phyloP scores from a whole-genome alignment of 2,113 vertebrate species.

The Phaethornis superciliosus region DNA sequence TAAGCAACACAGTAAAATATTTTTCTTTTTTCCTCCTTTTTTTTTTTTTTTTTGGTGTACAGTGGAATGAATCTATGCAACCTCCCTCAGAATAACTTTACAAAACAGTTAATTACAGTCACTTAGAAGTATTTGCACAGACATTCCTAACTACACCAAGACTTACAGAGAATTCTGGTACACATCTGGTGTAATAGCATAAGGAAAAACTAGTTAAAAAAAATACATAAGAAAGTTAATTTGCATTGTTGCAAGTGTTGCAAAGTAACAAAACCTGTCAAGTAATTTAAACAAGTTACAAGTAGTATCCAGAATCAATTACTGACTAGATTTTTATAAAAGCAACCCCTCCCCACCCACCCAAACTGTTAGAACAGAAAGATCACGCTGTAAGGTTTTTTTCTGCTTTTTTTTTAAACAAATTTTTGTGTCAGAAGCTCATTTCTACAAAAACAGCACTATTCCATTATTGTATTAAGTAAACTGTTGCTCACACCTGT shows the following conservation, averaged over 20 bases:
- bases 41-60: constrained; percentile 24
- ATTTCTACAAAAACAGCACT: constrained; percentile 77
- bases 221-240: constrained; percentile 64
- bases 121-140: constrained; percentile 27
- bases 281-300: constrained; percentile 76
- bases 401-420: constrained; percentile 74
- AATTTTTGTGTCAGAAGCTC: constrained; percentile 78
- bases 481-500: constrained; percentile 78
- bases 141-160: constrained; percentile 48
- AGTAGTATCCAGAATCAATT: constrained; percentile 73
- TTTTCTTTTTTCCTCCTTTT: neutral
- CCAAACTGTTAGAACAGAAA: constrained; percentile 79
- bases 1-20: constrained; percentile 52
- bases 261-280: constrained; percentile 70
- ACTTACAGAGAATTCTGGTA: constrained; percentile 41
- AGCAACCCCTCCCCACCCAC: neutral
- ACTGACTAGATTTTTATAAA: constrained; percentile 53
- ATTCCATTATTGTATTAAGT: constrained; percentile 72
- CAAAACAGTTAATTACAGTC: constrained; percentile 47
- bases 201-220: constrained; percentile 52
- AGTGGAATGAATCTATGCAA: constrained; percentile 63
- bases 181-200: constrained; percentile 34
- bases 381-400: constrained; percentile 54
- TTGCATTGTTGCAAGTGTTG: constrained; percentile 71
- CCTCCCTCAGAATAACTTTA: constrained; percentile 47